Base-by-base conservation (phyloP, 2,888 invertebrate species). In the Campaea margaritaria region DNA sequence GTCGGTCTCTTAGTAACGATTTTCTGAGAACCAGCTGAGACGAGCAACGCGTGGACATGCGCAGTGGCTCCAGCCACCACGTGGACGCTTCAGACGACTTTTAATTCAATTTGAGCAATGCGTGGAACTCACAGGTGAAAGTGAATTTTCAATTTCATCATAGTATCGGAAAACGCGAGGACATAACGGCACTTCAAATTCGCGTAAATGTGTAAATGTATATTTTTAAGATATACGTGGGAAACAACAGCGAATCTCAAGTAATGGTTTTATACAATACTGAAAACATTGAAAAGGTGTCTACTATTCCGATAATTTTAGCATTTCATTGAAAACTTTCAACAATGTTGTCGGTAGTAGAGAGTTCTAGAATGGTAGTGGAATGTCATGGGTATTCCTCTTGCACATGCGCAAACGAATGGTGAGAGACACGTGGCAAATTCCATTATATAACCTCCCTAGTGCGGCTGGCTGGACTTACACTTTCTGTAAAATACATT, bases 11-110 rank as follows among this genome's bases (percentile, higher is more conserved):
- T 69, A 78, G 82, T 91, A 91, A 91, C 90, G 90, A 91, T 92
- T 92, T 91, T 91, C 87, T 76, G 72, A 76, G 77, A 81, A 77
- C 82, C 91, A 91, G 91, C 91, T 91, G 91, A 85, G 84, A 75
- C 78, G 74, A 73, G 58, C 57, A 67, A 53, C 65, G 74, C 67
- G 76, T 78, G 70, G 82, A 81, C 91, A 79, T 91, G 91, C 91
- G 91, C 91, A 87, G 39, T 81, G 65, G 60, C 43, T 38, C 42
- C 57, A 36, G 12, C 49, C 67, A 71, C 86, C 91, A 91, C 91
- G 91, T 91, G 91, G 83, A n/a, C 15, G 41, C 67, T 43, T 53
- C 46, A 64, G 64, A 64, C 59, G 69, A 73, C 69, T 75, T 74
- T 73, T 73, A 76, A 82, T 75, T 76, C 47, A 68, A 76, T 75